Evolutionary conservation across 2,888 invertebrate species (phyloP), one percentile per base, ranked within the genome.

Genomic region (Hybos culiciformis): DNA sequence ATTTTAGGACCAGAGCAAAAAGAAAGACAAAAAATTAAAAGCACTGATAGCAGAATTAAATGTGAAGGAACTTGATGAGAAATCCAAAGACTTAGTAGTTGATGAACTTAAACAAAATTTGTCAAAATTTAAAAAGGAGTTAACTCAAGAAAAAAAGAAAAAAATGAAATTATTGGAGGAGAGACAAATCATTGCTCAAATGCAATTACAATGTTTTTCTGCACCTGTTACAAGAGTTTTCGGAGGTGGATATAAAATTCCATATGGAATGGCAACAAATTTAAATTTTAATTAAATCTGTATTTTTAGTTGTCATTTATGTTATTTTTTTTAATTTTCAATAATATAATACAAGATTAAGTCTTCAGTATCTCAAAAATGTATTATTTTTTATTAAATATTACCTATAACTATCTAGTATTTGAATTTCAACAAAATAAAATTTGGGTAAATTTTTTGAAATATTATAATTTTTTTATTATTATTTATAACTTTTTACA

Each of bases 191-290:
- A 45, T 63, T n/a, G 56, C 56, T 21, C 62, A 63, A 44, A 60
- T 64, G 59, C 65, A 63, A 43, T 50, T 56, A 1, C 62, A 66
- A 15, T 63, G 62, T 48, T 60, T 58, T 42, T 63, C 66, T 14
- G 65, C 64, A 9, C 65, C 64, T 1, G 45, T 57, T 9, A 58
- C 60, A 8, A 56, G 58, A 24, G 58, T 60, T 2, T 39, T 59
- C n/a, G 63, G 61, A 1, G 59, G 56, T 2, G 61, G 63, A 15
- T 63, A 60, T 24, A 62, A 60, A 40, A 54, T 61, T 44, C 43
- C 21, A 20, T n/a, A 8, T 21, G 36, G 21, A 5, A 36, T n/a
- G 15, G 17, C 32, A 17, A 15, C 17, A 15, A n/a, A n/a, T n/a
- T n/a, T n/a, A n/a, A n/a, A n/a, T n/a, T n/a, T n/a, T n/a, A n/a